Conservation (phyloP, 2,797 vertebrate species). For the Crossoptilon crossoptilon region DNA sequence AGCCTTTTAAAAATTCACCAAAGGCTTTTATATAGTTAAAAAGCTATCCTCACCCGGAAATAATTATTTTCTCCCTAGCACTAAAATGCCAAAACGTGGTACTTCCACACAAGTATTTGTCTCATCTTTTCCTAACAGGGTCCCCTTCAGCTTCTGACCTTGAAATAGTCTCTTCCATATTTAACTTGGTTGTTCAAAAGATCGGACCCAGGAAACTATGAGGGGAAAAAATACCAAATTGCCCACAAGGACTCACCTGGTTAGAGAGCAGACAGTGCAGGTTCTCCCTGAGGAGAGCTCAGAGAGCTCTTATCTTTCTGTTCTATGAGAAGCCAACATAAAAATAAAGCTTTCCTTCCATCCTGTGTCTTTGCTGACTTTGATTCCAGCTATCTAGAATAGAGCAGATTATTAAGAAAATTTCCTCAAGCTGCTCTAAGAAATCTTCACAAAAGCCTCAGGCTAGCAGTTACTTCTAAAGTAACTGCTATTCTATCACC, state of each 20-base stretch:
- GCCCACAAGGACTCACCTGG: slow-evolving; percentile 18
- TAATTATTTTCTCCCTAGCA: neutral
- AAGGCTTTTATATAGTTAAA: neutral
- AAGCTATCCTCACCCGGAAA: neutral
- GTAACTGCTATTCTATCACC: neutral
- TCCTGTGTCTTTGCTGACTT: neutral
- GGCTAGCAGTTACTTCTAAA: neutral
- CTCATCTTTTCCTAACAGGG: neutral
- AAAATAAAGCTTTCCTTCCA: neutral
- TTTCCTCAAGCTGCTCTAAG: neutral
- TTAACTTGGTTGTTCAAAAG: neutral
- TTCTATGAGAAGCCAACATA: neutral
- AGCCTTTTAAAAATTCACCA: neutral
- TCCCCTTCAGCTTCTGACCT: neutral
- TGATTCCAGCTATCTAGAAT: neutral
- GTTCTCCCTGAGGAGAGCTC: neutral
- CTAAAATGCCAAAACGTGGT: neutral
- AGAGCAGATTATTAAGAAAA: neutral
- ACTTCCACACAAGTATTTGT: neutral
- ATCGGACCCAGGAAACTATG: neutral
- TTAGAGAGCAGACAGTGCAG: neutral
- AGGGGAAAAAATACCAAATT: neutral
- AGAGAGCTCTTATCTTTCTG: neutral
- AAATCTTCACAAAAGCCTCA: neutral
- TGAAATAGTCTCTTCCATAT: neutral